phyloP scores from a whole-genome alignment of 1,140 invertebrate species.

The Tetramorium parvispinum region DNA sequence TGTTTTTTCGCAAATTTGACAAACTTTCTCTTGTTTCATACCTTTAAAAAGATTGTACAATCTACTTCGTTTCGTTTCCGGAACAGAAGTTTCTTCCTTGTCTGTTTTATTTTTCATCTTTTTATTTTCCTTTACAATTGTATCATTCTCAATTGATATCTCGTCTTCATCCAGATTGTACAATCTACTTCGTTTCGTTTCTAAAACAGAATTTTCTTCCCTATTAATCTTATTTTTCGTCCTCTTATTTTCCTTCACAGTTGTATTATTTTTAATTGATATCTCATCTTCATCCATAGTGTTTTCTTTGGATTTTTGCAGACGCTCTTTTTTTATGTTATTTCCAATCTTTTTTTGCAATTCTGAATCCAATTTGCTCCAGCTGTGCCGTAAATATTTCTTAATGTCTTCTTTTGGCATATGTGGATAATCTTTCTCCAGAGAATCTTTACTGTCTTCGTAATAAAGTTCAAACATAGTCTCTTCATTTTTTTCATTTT shows the following conservation, averaged over 20 bases:
- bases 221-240: conserved; percentile 21
- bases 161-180: conserved; percentile 64
- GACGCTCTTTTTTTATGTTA: conserved; percentile 66
- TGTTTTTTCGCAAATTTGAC: conserved; percentile 88
- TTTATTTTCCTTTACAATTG: conserved; percentile 65
- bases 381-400: conserved; percentile 86
- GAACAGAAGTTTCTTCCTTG: conserved; percentile 62
- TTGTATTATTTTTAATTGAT: conserved; percentile 59
- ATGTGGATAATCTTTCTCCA: conserved; percentile 86
- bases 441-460: conserved; percentile 84
- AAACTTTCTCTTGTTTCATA: conserved; percentile 87
- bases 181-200: background rate
- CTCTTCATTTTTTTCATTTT: conserved; percentile 66
- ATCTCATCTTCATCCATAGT: conserved; percentile 68
- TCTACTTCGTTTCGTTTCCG: conserved; percentile 75
- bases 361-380: conserved; percentile 83
- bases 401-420: conserved; percentile 84
- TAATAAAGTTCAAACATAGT: conserved; percentile 86
- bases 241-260: conserved; percentile 68
- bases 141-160: conserved; percentile 60
- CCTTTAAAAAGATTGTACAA: conserved; percentile 88
- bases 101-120: conserved; percentile 63
- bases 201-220: background rate
- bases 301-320: conserved; percentile 59
- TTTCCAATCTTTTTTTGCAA: conserved; percentile 72